These are phyloP conservation scores for Daboia siamensis DNA, from an alignment of 2,113 vertebrate species.

Conservation along the genomic window DNA sequence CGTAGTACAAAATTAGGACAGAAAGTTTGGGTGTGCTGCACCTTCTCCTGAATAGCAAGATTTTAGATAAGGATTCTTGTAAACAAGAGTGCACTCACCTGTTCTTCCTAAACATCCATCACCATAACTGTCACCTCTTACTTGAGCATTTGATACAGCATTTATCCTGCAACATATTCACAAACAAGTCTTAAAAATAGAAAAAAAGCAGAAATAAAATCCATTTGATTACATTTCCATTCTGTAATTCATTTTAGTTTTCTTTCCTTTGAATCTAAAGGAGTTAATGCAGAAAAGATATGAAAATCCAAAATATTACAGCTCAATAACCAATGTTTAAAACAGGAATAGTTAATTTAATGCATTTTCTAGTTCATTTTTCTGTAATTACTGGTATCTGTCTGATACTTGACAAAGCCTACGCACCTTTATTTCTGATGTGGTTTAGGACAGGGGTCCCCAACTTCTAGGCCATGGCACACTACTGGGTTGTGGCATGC, in stretches of 20 bases:
- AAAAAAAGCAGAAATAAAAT: not conserved
- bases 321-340: not conserved
- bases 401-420: not conserved
- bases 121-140: constrained; percentile 86
- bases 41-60: not conserved
- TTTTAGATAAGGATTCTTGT: not conserved
- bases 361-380: not conserved
- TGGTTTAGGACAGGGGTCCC: not conserved
- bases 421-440: not conserved
- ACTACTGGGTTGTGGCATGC: too few relatives aligned
- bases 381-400: not conserved
- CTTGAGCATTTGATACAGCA: constrained; percentile 90
- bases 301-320: not conserved
- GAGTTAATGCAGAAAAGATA: not conserved
- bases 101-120: constrained; percentile 87
- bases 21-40: not conserved
- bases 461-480: too few relatives aligned
- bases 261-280: not conserved
- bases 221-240: not conserved
- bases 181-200: not conserved
- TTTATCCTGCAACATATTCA: constrained; percentile 79
- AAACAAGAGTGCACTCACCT: constrained; percentile 66
- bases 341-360: not conserved
- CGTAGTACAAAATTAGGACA: not conserved
- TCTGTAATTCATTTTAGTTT: not conserved